These are phyloP conservation scores for Watsonalla cultraria DNA, from an alignment of 2,888 invertebrate species.

Conservation along the genomic window DNA sequence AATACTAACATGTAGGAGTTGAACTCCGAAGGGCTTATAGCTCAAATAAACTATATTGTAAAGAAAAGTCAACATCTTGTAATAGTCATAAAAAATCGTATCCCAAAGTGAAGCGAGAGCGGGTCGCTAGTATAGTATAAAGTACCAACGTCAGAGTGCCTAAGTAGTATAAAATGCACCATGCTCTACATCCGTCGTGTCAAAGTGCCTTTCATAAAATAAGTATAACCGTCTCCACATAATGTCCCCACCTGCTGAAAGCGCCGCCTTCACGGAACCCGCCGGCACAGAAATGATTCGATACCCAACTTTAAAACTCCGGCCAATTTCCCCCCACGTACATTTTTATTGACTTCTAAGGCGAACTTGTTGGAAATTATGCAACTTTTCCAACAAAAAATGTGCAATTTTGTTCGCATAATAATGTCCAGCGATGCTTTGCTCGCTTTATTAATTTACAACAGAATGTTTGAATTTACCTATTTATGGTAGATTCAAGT, in stretches of 20 bases:
- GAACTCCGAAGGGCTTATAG: no score
- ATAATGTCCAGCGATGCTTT: background rate
- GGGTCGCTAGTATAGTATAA: no score
- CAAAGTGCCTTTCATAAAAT: background rate
- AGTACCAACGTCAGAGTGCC: no score
- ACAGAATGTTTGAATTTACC: no score
- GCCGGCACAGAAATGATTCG: background rate
- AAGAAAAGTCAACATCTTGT: no score
- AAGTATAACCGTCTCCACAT: background rate
- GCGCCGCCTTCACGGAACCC: background rate
- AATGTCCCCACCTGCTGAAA: background rate
- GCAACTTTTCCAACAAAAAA: background rate
- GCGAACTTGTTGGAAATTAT: background rate
- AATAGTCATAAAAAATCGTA: no score
- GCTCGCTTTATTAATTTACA: background rate
- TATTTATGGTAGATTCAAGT: no score
- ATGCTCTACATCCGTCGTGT: background rate
- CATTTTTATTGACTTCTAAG: background rate
- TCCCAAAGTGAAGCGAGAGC: no score
- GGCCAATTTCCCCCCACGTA: background rate
- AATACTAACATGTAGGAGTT: no score
- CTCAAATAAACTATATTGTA: no score
- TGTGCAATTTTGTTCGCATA: background rate
- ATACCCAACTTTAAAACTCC: background rate
- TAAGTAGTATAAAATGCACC: no score